Percentiles rank a stretch among this genome's conserved stretches.
phyloP scores from a whole-genome alignment of 2,888 invertebrate genomes.

The Linyphia triangularis region DNA sequence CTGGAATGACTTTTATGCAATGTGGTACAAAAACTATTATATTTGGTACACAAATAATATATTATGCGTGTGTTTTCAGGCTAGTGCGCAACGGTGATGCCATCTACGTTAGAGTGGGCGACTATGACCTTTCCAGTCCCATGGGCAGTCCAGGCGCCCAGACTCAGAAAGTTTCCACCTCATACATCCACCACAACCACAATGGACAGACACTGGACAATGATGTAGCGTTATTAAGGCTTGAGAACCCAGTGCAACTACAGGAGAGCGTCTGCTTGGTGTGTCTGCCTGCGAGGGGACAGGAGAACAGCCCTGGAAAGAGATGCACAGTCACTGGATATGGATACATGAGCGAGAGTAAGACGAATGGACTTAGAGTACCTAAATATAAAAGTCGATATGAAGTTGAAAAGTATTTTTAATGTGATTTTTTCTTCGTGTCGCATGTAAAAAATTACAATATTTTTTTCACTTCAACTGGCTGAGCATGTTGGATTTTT shows the following conservation, averaged over 20 bases:
- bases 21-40: no score
- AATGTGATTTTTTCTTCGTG: no score
- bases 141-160: slow-evolving; percentile 70
- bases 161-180: slow-evolving; percentile 89
- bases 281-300: slow-evolving; percentile 92
- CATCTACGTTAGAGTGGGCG: slow-evolving; percentile 94
- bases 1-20: no score
- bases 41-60: no score
- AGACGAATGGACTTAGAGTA: no score
- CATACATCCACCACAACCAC: slow-evolving; percentile 97
- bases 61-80: no score
- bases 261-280: slow-evolving; percentile 81
- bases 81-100: slow-evolving; percentile 96
- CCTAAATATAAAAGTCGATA: no score
- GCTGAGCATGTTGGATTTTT: no score
- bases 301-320: slow-evolving; percentile 90
- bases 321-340: slow-evolving; percentile 94
- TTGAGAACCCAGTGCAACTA: slow-evolving; percentile 76
- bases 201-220: slow-evolving; percentile 96
- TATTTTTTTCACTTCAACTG: not conserved
- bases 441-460: not conserved
- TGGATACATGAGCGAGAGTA: slow-evolving; percentile 96
- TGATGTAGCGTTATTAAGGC: slow-evolving; percentile 93
- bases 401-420: no score
- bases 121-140: slow-evolving; percentile 63